Evolutionary conservation across 2,797 vertebrate species (phyloP), one percentile per base, ranked within the genome.

Genomic region (Sebastes reedi): DNA sequence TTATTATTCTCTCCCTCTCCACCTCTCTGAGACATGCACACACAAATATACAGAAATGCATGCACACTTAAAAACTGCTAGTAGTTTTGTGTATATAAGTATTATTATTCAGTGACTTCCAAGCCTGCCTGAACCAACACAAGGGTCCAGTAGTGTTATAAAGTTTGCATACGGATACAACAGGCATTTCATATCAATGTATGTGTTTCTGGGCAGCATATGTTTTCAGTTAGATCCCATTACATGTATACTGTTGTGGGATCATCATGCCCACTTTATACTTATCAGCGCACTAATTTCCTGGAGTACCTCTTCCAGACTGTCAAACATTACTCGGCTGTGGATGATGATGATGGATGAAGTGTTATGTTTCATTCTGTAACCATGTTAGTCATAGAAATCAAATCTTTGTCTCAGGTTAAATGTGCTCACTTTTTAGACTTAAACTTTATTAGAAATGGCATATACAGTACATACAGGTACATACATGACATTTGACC

Each of bases 351-450:
- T n/a, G 65, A 64, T 8, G 59, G 60, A 79, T 36, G 34, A 73
- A 2, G 50, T 32, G 24, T 64, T 72, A 13, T 18, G 8, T 67
- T 64, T 78, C 29, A 46, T 30, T 24, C 16, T 52, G 12, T 30
- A 7, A n/a, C 25, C 0, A 5, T 25, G 29, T 59, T 24, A 42
- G 46, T 62, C 67, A 24, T 24, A 8, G 11, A 75, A 70, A 72
- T 27, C 4, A 39, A 12, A 34, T 52, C 29, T 18, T 20, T 8
- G 6, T 25, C 36, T 39, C 4, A 18, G 1, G 67, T 83, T 39
- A 66, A 73, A 88, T 61, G 20, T 66, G 14, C 50, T 73, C 11
- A 18, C 16, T 81, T 24, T 76, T 11, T 78, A 3, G 50, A 46
- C 42, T 18, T 46, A 46, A 42, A 42, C 14, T 6, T 6, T 42